Percentiles rank a stretch among this genome's conserved stretches.
Evolutionary conservation across 2,888 invertebrate genomes (phyloP).

Genomic region (Diarsia rubi): DNA sequence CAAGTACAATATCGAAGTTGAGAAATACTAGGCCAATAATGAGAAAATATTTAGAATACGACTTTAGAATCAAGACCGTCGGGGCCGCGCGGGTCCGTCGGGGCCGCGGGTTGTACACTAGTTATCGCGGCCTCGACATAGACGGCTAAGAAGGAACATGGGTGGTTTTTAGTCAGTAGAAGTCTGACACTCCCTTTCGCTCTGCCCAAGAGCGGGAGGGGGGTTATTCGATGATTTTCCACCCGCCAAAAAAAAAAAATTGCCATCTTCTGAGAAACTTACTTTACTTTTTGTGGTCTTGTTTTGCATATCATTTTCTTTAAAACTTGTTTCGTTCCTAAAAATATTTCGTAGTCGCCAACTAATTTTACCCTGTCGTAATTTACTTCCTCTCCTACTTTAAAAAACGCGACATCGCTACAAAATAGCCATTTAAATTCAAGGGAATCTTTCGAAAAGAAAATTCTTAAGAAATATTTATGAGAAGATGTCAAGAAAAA

Average conservation of each 20-base stretch:
- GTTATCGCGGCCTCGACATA: too few relatives aligned
- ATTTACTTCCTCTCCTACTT: slow-evolving; percentile 24
- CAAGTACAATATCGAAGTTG: too few relatives aligned
- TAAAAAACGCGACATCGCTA: slow-evolving; percentile 27
- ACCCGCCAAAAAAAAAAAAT: too few relatives aligned
- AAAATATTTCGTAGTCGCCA: neutral
- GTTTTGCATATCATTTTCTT: neutral
- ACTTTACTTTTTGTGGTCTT: neutral
- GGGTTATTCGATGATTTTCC: too few relatives aligned
- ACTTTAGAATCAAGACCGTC: neutral
- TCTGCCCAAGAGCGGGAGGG: too few relatives aligned
- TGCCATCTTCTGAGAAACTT: neutral
- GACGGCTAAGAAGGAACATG: too few relatives aligned
- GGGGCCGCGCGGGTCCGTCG: too few relatives aligned
- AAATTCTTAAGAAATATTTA: slow-evolving; percentile 61
- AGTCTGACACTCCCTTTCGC: too few relatives aligned
- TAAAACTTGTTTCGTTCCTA: neutral
- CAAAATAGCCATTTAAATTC: slow-evolving; percentile 48
- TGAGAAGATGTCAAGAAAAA: slow-evolving; percentile 47
- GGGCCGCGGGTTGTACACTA: too few relatives aligned
- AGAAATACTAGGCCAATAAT: too few relatives aligned
- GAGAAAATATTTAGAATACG: too few relatives aligned
- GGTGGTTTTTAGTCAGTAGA: too few relatives aligned
- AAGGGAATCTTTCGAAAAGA: slow-evolving; percentile 36
- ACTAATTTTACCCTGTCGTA: slow-evolving; percentile 8